Evolutionary conservation across 2,797 vertebrate genomes (phyloP), one percentile per base, ranked within the genome.

Genomic region (Euphonia xanthogaster): DNA sequence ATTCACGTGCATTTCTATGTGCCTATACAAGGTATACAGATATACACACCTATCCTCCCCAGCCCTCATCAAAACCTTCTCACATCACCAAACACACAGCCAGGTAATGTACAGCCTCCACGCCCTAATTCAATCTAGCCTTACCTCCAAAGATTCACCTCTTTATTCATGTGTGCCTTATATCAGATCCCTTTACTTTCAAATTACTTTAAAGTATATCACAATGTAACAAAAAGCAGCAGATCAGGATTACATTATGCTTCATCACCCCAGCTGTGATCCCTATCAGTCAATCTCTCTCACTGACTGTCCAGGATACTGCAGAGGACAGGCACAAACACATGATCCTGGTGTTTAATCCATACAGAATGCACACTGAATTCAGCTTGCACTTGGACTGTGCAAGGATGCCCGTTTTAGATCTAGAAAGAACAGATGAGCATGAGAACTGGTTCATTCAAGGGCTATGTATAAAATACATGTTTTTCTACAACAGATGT

Each of bases 391-490:
- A 44, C 61, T 87, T 75, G 50, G 12, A 78, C 18, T 67, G 50
- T 45, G 45, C 68, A 75, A 76, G 39, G n/a, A 77, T n/a, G 76
- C 45, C n/a, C 35, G 22, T 37, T 85, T 78, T 72, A 78, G 30
- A 63, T 51, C 28, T 48, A 57, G 60, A 82, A 89, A 72, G 47
- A 78, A 45, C 1, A 7, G 42, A 67, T 30, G 28, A 82, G 55
- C 60, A 63, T 8, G 33, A 75, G 60, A 65, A 62, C 76, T 67
- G 70, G 79, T 92, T 91, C 44, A 53, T 73, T 88, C 35, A 11
- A 91, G 73, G 22, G 77, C 80, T 85, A 86, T 54, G 42, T 87
- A 89, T 93, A 91, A 95, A 94, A 94, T n/a, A 61, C 33, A 74
- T 66, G 53, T 27, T 92, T 83, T 87, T 77, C 88, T 86, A 70